phyloP scores from a whole-genome alignment of 2,888 invertebrate genomes.

The Drosophila atripex region DNA sequence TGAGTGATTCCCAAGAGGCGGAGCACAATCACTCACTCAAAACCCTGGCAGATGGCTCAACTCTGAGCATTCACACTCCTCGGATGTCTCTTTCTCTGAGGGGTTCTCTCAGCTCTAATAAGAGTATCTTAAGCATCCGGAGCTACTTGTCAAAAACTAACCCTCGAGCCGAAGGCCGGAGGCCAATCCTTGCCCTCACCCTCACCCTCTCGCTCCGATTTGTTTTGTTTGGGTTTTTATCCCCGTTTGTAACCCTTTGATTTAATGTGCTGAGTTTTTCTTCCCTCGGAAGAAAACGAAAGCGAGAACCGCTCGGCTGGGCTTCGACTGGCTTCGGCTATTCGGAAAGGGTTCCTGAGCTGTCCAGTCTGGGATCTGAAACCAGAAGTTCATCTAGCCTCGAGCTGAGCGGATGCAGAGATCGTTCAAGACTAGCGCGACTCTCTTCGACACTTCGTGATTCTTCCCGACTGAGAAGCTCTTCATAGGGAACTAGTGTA shows the following conservation, averaged over 20 bases:
- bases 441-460: slow-evolving; percentile 47
- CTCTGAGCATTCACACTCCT: not conserved
- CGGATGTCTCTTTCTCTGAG: not conserved
- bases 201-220: slow-evolving; percentile 4
- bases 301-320: slow-evolving; percentile 27
- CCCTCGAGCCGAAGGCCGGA: slow-evolving; percentile 53
- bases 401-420: slow-evolving; percentile 81
- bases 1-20: slow-evolving; percentile 49
- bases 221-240: slow-evolving; percentile 25
- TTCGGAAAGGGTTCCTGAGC: slow-evolving; percentile 71
- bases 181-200: slow-evolving; percentile 20
- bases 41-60: slow-evolving; percentile 21
- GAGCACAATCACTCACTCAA: slow-evolving; percentile 57
- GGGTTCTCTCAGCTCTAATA: slow-evolving; percentile 28
- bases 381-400: slow-evolving; percentile 84
- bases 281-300: slow-evolving; percentile 66
- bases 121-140: slow-evolving; percentile 37
- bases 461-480: slow-evolving; percentile 7
- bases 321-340: slow-evolving; percentile 18
- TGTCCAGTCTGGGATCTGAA: slow-evolving; percentile 64
- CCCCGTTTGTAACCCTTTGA: slow-evolving; percentile 68
- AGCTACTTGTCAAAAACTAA: slow-evolving; percentile 57
- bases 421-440: slow-evolving; percentile 47
- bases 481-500: slow-evolving; percentile 14
- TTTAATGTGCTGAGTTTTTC: slow-evolving; percentile 59